These are phyloP conservation scores for Drosophila antonietae DNA, from an alignment of 2,888 invertebrate genomes.

Conservation along the genomic window DNA sequence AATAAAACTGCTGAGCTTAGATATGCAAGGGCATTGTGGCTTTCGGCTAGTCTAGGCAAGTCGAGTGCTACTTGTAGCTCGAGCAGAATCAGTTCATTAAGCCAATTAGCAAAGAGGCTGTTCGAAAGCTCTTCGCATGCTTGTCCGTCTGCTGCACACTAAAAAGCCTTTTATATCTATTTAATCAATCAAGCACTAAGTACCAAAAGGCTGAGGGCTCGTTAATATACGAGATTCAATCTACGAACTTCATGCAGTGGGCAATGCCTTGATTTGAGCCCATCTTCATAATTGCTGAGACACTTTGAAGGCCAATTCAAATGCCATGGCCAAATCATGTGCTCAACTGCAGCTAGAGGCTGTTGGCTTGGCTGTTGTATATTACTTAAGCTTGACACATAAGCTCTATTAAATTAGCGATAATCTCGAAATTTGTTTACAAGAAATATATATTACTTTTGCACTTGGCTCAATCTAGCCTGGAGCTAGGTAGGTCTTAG, in stretches of 20 bases:
- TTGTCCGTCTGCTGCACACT: background rate
- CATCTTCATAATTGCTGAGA: background rate
- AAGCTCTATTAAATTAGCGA: slow-evolving; percentile 52
- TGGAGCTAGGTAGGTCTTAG: slow-evolving; percentile 7
- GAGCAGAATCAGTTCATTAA: background rate
- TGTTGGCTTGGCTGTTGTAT: background rate
- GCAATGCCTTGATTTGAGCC: background rate
- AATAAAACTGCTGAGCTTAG: background rate
- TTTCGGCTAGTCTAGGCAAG: background rate
- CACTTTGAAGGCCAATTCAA: background rate
- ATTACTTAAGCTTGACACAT: background rate
- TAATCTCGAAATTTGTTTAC: slow-evolving; percentile 64
- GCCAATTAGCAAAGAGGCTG: slow-evolving; percentile 6
- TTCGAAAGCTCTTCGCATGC: background rate
- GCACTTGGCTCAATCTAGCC: slow-evolving; percentile 31
- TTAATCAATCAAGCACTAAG: slow-evolving; percentile 8
- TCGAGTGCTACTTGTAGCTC: background rate
- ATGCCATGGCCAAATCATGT: background rate
- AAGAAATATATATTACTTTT: slow-evolving; percentile 71
- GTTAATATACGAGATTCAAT: background rate
- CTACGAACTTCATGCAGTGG: background rate
- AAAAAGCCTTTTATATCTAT: background rate
- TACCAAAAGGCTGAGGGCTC: background rate
- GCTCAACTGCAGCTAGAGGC: background rate
- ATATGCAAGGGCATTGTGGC: background rate